These are phyloP conservation scores for Alfaro cultratus DNA, from an alignment of 2,797 vertebrate species.

Conservation along the genomic window DNA sequence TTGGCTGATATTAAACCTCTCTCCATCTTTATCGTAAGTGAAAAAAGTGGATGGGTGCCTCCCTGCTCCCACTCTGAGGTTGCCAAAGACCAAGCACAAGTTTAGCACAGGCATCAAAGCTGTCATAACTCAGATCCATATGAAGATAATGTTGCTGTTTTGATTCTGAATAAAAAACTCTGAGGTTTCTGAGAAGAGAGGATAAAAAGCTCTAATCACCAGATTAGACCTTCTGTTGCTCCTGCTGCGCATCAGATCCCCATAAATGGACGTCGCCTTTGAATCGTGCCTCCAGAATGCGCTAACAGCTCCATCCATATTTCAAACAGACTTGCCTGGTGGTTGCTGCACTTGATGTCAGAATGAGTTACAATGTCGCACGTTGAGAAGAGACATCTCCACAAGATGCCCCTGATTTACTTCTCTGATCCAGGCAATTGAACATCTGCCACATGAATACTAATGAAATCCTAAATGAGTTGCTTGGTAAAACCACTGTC, in stretches of 20 bases:
- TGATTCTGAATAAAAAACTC: constrained; percentile 16
- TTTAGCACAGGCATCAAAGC: constrained; percentile 7
- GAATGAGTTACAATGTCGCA: constrained; percentile 55
- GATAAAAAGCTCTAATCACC: constrained; percentile 12
- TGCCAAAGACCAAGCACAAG: not conserved
- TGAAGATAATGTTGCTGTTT: not conserved
- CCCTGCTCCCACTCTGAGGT: no score
- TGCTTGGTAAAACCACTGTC: constrained; percentile 40
- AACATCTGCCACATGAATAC: constrained; percentile 66
- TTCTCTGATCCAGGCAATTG: constrained; percentile 50
- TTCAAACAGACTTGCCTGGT: constrained; percentile 42
- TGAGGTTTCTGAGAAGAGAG: not conserved
- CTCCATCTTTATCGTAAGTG: no score
- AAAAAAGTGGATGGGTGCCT: no score
- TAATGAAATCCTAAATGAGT: constrained; percentile 54
- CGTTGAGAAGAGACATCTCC: constrained; percentile 39
- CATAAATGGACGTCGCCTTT: constrained; percentile 18
- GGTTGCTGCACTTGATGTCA: constrained; percentile 40
- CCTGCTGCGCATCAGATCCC: constrained; percentile 34
- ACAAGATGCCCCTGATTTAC: constrained; percentile 53
- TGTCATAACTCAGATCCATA: constrained; percentile 21
- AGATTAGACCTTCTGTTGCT: constrained; percentile 30
- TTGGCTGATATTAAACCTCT: no score
- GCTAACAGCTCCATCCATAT: constrained; percentile 37
- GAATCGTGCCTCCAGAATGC: constrained; percentile 27